These are phyloP conservation scores for Prunella himalayana DNA, from an alignment of 2,113 vertebrate genomes.

Conservation along the genomic window DNA sequence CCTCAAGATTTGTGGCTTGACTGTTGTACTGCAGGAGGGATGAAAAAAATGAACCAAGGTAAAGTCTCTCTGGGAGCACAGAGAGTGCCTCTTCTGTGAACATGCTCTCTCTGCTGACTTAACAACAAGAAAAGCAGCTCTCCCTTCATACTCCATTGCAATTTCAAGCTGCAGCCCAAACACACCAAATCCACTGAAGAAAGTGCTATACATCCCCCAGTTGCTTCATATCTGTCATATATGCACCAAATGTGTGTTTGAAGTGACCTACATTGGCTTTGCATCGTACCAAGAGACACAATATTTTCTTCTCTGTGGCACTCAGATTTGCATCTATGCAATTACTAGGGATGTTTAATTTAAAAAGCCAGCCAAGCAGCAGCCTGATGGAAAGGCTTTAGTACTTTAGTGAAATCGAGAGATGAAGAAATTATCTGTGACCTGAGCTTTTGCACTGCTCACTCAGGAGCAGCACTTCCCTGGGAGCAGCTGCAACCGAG, in stretches of 20 bases:
- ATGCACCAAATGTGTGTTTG: background rate
- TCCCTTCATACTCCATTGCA: background rate
- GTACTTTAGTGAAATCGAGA: background rate
- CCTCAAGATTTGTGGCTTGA: background rate
- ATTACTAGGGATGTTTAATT: background rate
- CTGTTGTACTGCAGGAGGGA: background rate
- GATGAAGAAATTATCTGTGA: background rate
- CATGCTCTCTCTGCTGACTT: background rate
- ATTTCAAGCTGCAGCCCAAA: background rate
- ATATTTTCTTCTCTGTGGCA: background rate
- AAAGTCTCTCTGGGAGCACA: background rate
- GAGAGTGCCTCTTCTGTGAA: fast-evolving
- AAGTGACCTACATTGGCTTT: background rate
- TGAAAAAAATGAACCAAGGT: background rate
- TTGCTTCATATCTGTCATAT: background rate
- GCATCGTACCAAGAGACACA: fast-evolving
- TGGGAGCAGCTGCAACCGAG: background rate
- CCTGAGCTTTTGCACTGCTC: background rate
- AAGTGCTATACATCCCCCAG: background rate
- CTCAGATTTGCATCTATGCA: background rate
- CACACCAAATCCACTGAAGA: background rate
- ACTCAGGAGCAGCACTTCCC: background rate
- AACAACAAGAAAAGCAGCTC: background rate
- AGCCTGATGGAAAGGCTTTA: background rate
- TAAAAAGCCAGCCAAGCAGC: background rate